Conservation (phyloP, 1,140 invertebrate species). For the Sycophaga agraensis region DNA sequence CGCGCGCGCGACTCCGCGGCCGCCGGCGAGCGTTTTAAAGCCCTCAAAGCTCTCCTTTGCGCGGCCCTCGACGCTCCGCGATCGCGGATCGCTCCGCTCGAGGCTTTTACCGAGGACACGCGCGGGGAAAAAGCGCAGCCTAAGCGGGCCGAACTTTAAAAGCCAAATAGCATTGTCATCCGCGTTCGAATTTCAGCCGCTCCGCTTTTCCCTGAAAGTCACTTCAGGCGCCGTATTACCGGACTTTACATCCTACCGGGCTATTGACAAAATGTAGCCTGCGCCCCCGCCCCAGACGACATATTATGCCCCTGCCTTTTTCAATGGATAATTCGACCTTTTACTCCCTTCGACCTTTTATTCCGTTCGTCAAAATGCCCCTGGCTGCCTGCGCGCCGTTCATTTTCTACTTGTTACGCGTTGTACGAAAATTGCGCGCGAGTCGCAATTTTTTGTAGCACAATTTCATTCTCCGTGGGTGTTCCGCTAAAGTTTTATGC, state of each 20-base stretch:
- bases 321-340: no score
- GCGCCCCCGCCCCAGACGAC: no score
- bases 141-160: slow-evolving; percentile 27
- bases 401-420: no score
- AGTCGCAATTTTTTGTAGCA: no score
- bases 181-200: slow-evolving; percentile 25
- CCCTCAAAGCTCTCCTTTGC: slow-evolving; percentile 46
- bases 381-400: no score
- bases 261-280: no score
- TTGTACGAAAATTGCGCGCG: no score
- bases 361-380: no score
- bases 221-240: slow-evolving; percentile 18
- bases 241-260: slow-evolving; percentile 12
- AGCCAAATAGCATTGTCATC: slow-evolving; percentile 29
- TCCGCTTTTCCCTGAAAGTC: slow-evolving; percentile 21
- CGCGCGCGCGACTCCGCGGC: neutral
- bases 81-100: slow-evolving; percentile 17
- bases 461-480: no score
- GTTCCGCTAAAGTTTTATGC: no score
- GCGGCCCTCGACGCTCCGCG: slow-evolving; percentile 17
- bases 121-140: slow-evolving; percentile 17
- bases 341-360: no score
- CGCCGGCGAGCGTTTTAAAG: slow-evolving; percentile 43
- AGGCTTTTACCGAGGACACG: slow-evolving; percentile 25
- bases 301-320: no score